Percentiles rank a stretch among this genome's conserved stretches.
phyloP scores from a whole-genome alignment of 2,797 vertebrate genomes.

The Amphiprion clarkii region DNA sequence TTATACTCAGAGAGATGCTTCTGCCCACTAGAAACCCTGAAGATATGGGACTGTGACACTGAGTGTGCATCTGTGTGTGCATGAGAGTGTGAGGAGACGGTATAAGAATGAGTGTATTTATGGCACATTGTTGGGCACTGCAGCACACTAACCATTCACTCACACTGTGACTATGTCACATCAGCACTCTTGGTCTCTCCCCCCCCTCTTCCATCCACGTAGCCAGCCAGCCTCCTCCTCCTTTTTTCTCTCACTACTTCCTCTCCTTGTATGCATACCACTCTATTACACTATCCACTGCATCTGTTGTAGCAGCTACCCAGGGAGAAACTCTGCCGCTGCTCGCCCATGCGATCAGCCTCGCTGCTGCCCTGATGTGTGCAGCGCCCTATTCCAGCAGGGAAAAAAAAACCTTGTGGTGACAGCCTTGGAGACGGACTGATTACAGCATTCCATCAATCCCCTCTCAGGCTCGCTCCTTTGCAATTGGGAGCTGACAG shows the following conservation, averaged over 20 bases:
- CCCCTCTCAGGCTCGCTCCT: slow-evolving; percentile 58
- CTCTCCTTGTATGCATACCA: slow-evolving; percentile 65
- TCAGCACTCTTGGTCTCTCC: slow-evolving; percentile 73
- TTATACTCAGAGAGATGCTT: slow-evolving; percentile 72
- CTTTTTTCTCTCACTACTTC: slow-evolving; percentile 14
- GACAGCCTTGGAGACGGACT: slow-evolving; percentile 77
- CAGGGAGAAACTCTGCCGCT: slow-evolving; percentile 69
- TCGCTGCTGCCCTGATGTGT: slow-evolving; percentile 64
- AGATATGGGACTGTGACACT: slow-evolving; percentile 66
- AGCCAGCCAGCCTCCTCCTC: slow-evolving; percentile 15
- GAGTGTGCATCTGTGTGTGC: slow-evolving; percentile 34
- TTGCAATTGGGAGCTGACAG: slow-evolving; percentile 74
- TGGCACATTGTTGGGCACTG: slow-evolving; percentile 72
- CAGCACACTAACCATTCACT: slow-evolving; percentile 70
- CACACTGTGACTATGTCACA: slow-evolving; percentile 73
- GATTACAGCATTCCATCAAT: slow-evolving; percentile 82
- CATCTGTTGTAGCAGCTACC: slow-evolving; percentile 76
- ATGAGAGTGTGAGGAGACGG: slow-evolving; percentile 49
- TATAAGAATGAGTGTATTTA: slow-evolving; percentile 67
- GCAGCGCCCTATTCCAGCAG: slow-evolving; percentile 59
- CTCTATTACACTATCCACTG: slow-evolving; percentile 76
- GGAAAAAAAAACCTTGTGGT: slow-evolving; percentile 64
- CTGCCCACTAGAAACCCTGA: slow-evolving; percentile 74
- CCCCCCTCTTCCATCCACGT: neutral
- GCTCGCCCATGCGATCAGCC: slow-evolving; percentile 74